Conservation (phyloP, 2,888 invertebrate species). For the Tinea pellionella region DNA sequence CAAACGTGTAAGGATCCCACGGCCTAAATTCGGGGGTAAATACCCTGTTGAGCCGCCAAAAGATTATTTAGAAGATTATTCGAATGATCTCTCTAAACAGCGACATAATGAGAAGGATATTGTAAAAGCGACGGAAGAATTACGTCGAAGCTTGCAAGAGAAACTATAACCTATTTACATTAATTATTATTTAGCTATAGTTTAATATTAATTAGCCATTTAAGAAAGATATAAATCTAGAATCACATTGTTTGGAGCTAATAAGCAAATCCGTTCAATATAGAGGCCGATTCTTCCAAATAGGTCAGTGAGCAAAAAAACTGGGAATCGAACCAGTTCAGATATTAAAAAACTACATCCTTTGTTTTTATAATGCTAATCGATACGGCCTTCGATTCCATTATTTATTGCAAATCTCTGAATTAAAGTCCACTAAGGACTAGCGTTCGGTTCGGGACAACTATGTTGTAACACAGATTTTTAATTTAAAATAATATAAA, state of each 20-base stretch:
- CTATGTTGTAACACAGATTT: too few species aligned
- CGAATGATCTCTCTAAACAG: slow-evolving; percentile 64
- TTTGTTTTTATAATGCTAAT: too few species aligned
- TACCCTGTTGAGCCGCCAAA: slow-evolving; percentile 81
- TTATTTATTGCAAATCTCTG: too few species aligned
- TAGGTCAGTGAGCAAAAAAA: too few species aligned
- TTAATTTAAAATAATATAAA: too few species aligned
- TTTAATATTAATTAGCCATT: too few species aligned
- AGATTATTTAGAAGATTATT: slow-evolving; percentile 78
- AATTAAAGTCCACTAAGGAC: too few species aligned
- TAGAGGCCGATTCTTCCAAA: too few species aligned
- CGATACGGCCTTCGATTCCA: too few species aligned
- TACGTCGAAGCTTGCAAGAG: slow-evolving; percentile 80
- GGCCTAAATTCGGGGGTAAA: slow-evolving; percentile 82
- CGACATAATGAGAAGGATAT: slow-evolving; percentile 67
- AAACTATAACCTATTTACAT: slow-evolving; percentile 72
- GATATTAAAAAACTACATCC: too few species aligned
- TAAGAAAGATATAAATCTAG: background rate
- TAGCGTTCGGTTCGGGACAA: too few species aligned
- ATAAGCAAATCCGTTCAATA: background rate
- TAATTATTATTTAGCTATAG: background rate
- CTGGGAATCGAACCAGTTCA: too few species aligned
- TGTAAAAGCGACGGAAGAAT: slow-evolving; percentile 79
- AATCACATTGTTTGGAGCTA: background rate
- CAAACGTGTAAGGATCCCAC: slow-evolving; percentile 84